Base-by-base conservation (phyloP, 2,888 invertebrate genomes). In the Parthenolecanium corni region DNA sequence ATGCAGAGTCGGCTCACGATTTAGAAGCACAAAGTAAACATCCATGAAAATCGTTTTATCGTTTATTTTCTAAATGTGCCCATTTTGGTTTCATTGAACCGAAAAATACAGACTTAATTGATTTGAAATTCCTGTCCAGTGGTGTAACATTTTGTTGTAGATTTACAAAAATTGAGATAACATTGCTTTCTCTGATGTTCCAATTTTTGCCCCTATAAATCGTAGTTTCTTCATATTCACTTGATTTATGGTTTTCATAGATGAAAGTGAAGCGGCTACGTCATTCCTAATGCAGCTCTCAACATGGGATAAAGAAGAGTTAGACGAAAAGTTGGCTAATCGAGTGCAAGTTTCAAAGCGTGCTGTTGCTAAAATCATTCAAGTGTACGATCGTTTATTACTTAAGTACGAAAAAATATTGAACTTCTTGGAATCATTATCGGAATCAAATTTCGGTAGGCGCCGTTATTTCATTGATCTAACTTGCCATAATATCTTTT, bases 231-330 rank as follows among this genome's bases (percentile, higher is more conserved):
- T n/a, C n/a, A n/a, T n/a, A n/a, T n/a, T n/a, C n/a, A n/a, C n/a
- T n/a, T n/a, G n/a, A n/a, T n/a, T n/a, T n/a, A n/a, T n/a, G n/a
- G n/a, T n/a, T n/a, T n/a, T n/a, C n/a, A 47, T 71, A 90, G 90
- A 94, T 80, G 95, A 95, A 75, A 92, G 89, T 75, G 92, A 93
- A 76, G 93, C 93, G 0, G 94, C 95, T 9, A 95, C 93, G 9
- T 92, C 93, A 5, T 97, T 97, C 75, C 80, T 97, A 49, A 88
- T 93, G 76, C 90, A 95, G 72, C 74, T 97, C 44, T 94, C 95
- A 1, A 94, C 94, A 0, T 96, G 96, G 95, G 96, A 97, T 73
- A 93, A 94, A 71, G 92, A 94, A 71, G 96, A 97, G 73, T 76
- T 97, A 62, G 96, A 97, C 71, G 94, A 95, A 68, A 93, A 94